These are phyloP conservation scores for Bagarius yarrelli DNA, from an alignment of 2,113 vertebrate genomes.

Conservation along the genomic window DNA sequence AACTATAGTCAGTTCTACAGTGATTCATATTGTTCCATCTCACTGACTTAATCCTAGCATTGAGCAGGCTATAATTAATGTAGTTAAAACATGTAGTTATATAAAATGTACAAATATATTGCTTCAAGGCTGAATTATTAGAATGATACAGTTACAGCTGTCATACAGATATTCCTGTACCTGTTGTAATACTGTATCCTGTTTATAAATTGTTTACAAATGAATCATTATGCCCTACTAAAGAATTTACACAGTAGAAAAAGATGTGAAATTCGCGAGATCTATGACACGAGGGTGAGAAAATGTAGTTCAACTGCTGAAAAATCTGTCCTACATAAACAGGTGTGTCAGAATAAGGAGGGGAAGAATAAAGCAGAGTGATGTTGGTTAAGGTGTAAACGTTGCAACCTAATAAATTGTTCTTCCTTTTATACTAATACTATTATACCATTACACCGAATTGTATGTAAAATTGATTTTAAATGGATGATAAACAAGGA, in stretches of 20 bases:
- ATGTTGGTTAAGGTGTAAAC: neutral
- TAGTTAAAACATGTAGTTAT: too few species aligned
- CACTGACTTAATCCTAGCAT: too few species aligned
- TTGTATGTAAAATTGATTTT: neutral
- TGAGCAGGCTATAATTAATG: too few species aligned
- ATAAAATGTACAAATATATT: too few species aligned
- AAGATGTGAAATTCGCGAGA: neutral
- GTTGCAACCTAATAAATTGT: neutral
- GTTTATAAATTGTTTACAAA: neutral
- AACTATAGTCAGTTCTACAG: neutral
- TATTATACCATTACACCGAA: neutral
- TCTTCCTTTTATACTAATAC: neutral
- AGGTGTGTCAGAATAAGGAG: slow-evolving; percentile 6
- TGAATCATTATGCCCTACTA: neutral
- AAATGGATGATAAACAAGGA: neutral
- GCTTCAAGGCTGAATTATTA: too few species aligned
- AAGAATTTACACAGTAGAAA: neutral
- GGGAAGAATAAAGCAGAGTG: neutral
- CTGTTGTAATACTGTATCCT: neutral
- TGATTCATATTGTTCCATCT: neutral
- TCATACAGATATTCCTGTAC: too few species aligned
- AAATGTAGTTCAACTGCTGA: neutral
- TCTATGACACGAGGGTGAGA: too few species aligned
- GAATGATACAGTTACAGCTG: too few species aligned
- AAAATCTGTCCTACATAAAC: slow-evolving; percentile 5